Percentiles rank a stretch among this genome's conserved stretches.
Evolutionary conservation across 2,888 invertebrate genomes (phyloP).

Genomic region (Acholoe squamosa): DNA sequence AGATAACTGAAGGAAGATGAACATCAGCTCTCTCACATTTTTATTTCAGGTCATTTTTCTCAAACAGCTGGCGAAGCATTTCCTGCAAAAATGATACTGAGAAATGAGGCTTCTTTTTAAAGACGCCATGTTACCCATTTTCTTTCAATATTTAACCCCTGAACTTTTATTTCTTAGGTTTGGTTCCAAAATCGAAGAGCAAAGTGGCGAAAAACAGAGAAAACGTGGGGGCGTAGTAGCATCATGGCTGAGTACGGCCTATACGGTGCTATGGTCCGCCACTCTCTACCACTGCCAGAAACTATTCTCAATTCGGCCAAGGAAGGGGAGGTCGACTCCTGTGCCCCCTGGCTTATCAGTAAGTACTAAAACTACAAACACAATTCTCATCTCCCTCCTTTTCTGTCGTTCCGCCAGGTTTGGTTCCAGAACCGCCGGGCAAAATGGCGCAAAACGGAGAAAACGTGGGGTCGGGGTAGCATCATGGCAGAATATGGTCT

Average conservation of each 20-base stretch:
- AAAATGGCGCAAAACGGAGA: slow-evolving; percentile 99
- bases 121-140: not conserved
- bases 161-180: slow-evolving; percentile 87
- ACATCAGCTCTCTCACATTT: no score
- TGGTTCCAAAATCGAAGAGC: slow-evolving; percentile 99
- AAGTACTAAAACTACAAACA: not conserved
- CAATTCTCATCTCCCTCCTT: not conserved
- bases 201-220: slow-evolving; percentile 99
- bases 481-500: slow-evolving; percentile 99
- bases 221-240: slow-evolving; percentile 99
- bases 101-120: no score
- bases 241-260: slow-evolving; percentile 99
- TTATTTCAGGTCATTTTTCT: no score
- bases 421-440: slow-evolving; percentile 99
- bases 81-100: no score
- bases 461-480: slow-evolving; percentile 99
- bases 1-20: no score
- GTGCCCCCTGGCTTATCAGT: slow-evolving; percentile 92
- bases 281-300: slow-evolving; percentile 98
- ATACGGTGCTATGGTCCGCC: slow-evolving; percentile 99
- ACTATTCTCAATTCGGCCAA: slow-evolving; percentile 98
- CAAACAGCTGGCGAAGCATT: no score
- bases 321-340: slow-evolving; percentile 90
- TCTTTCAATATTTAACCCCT: not conserved
- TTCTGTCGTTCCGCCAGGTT: slow-evolving; percentile 87